Conservation (phyloP, 1,140 invertebrate genomes). For the Bombus balteatus region DNA sequence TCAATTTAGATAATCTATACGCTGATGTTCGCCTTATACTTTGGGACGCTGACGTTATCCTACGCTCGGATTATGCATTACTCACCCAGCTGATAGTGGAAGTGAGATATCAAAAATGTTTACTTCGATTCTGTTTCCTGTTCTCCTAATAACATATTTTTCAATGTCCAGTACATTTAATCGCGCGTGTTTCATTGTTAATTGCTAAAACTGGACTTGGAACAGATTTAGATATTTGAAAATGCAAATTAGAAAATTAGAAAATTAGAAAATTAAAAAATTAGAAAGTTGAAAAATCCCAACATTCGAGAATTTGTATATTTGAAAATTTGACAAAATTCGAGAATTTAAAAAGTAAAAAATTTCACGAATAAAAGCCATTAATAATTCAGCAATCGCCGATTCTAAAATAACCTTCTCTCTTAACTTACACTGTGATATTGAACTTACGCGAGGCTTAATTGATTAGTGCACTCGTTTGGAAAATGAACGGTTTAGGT, state of each 20-base stretch:
- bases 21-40: conserved; percentile 75
- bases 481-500: neutral
- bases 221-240: neutral
- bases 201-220: neutral
- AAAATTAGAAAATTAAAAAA: neutral
- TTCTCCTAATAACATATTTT: neutral
- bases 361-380: neutral
- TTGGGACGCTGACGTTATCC: conserved; percentile 75
- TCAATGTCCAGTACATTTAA: conserved; percentile 8
- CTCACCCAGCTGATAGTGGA: conserved; percentile 74
- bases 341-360: neutral
- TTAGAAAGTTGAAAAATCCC: neutral
- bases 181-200: neutral
- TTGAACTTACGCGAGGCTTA: neutral
- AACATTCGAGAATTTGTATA: neutral
- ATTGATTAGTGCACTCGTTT: neutral
- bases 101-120: conserved; percentile 54
- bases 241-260: neutral
- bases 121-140: neutral
- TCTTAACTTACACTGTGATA: neutral
- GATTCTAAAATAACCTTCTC: neutral
- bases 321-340: neutral
- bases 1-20: conserved; percentile 73
- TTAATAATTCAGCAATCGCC: neutral
- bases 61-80: conserved; percentile 75